Base-by-base conservation (phyloP, 2,888 invertebrate species). In the Cantharis lateralis region DNA sequence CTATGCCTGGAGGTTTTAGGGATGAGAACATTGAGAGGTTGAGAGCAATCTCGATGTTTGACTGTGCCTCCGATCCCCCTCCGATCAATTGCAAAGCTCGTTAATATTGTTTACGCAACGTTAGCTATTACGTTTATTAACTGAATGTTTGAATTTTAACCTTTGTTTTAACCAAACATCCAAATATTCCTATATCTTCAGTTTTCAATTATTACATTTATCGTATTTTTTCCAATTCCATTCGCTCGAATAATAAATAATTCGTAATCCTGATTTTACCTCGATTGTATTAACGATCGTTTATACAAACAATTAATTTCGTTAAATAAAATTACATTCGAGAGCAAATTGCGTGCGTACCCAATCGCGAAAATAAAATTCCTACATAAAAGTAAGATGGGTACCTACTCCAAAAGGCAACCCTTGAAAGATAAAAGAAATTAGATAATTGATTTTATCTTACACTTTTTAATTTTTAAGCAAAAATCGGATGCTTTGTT, bases 41-140 rank as follows among this genome's bases (percentile, higher is more conserved):
- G 64, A 64, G 83, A 84, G 84, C 85, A 85, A 86, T 85, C 84
- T 85, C 85, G 84, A 85, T 85, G 86, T 85, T 86, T 85, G 85
- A 85, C 84, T 84, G 84, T 83, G 80, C 82, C 81, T 80, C 81
- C 72, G 66, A 70, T 69, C 74, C 73, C 75, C 71, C 74, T 78
- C 75, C 79, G 78, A 81, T 81, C 81, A 81, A 79, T 80, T 79
- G 81, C 80, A 81, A 79, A 78, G 75, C 79, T 78, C 79, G 79
- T 80, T 79, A 80, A 79, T 75, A 71, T 78, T 75, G 79, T 79
- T 79, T 75, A 76, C 79, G 79, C 78, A 74, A 68, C 70, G 76
- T 75, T 79, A 77, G 78, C 75, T 77, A 78, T 71, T 75, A 72
- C 72, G 73, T 77, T 32, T 76, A 73, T 76, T 72, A 76, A 66